Percentiles rank a stretch among this genome's conserved stretches.
Conservation (phyloP, 1,140 invertebrate genomes). For the Macrobrachium rosenbergii region DNA sequence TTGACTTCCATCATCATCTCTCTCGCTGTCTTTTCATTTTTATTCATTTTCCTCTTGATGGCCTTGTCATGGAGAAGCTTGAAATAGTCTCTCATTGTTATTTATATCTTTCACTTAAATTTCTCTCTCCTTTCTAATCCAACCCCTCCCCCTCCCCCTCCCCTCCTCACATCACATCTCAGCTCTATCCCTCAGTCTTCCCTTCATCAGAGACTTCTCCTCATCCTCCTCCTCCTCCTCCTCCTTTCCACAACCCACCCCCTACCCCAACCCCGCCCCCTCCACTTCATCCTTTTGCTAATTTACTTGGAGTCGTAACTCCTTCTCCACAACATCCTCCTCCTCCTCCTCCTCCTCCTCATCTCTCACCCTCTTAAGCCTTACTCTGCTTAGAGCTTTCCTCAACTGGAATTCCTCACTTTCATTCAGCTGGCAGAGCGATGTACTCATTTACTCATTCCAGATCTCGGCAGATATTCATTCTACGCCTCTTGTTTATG, state of each 20-base stretch:
- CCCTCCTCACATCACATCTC: too few species aligned
- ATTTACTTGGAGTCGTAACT: not conserved
- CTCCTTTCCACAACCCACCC: not conserved
- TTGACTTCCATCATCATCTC: too few species aligned
- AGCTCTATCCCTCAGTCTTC: not conserved
- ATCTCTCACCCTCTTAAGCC: conserved; percentile 15
- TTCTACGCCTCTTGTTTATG: too few species aligned
- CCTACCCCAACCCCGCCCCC: not conserved
- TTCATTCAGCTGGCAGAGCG: not conserved
- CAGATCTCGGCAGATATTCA: too few species aligned
- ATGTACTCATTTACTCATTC: too few species aligned
- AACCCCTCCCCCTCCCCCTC: not conserved
- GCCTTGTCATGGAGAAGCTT: too few species aligned
- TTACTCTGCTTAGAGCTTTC: not conserved
- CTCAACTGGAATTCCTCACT: conserved; percentile 8
- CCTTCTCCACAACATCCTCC: not conserved
- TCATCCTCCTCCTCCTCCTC: conserved; percentile 7
- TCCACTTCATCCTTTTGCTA: not conserved
- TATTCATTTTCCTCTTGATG: too few species aligned
- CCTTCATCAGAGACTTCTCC: conserved; percentile 1
- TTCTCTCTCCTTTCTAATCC: too few species aligned
- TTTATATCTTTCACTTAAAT: too few species aligned
- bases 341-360: conserved; percentile 21
- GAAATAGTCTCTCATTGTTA: too few species aligned
- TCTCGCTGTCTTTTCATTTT: too few species aligned